These are phyloP conservation scores for Heliconius ismenius DNA, from an alignment of 2,888 invertebrate species.

Conservation along the genomic window DNA sequence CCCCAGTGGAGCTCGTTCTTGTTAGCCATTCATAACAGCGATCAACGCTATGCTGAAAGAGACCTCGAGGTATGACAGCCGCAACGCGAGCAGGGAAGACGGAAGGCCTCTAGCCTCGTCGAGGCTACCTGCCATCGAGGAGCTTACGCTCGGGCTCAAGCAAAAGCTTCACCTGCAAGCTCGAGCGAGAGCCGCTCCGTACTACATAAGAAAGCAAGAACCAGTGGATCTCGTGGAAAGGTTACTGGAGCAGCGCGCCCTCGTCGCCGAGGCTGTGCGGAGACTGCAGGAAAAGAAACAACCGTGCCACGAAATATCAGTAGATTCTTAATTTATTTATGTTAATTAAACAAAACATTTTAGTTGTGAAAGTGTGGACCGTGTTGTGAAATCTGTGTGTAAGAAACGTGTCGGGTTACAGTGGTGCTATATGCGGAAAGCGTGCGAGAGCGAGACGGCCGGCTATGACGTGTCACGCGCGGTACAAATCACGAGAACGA, in stretches of 20 bases:
- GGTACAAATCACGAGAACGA: conserved; percentile 79
- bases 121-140: conserved; percentile 75
- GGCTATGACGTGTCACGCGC: conserved; percentile 78
- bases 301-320: conserved; percentile 76
- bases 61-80: conserved; percentile 69
- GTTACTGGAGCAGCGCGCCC: conserved; percentile 76
- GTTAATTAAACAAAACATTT: conserved; percentile 74
- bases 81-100: conserved; percentile 57
- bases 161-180: conserved; percentile 80
- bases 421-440: conserved; percentile 82
- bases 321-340: conserved; percentile 75
- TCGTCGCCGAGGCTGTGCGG: conserved; percentile 79
- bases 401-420: conserved; percentile 82
- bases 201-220: conserved; percentile 80
- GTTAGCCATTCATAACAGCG: conserved; percentile 55
- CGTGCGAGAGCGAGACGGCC: conserved; percentile 75
- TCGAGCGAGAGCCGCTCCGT: conserved; percentile 77
- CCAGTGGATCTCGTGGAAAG: conserved; percentile 78
- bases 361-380: conserved; percentile 81
- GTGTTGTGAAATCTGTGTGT: conserved; percentile 82
- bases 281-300: conserved; percentile 79
- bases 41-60: conserved; percentile 73
- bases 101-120: conserved; percentile 65
- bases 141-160: conserved; percentile 77
- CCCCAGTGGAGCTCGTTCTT: conserved; percentile 58